Base-by-base conservation (phyloP, 2,113 vertebrate species). In the Pogona vitticeps region DNA sequence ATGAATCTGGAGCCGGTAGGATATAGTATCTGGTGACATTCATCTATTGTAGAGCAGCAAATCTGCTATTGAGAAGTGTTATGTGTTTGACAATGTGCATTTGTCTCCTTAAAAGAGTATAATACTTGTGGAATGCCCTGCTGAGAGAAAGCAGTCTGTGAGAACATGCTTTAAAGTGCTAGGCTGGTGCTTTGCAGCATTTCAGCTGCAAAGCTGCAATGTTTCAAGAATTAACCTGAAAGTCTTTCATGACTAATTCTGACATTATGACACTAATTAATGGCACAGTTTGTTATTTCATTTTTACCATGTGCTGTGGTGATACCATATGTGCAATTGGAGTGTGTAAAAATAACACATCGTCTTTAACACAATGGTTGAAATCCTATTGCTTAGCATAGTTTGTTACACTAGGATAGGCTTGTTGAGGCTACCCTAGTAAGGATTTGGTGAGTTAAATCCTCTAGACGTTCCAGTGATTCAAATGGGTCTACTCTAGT, bases 221-320 rank as follows among this genome's bases (percentile, higher is more conserved):
- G 2, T 80, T 86, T 79, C 40, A 63, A 84, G 67, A 90, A 87
- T 75, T 67, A 38, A 77, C 12, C 38, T 88, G 23, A 42, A 31
- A 40, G n/a, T 2, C 84, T 89, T 42, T 63, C 78, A 75, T 73
- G 87, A 87, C 76, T 77, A 92, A 91, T 58, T 15, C 33, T 58
- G 52, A 82, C 93, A 83, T 79, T 92, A 84, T 80, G 59, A 88
- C 84, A 90, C 84, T 88, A 85, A 91, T 88, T 79, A 89, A 87
- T 70, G 80, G 83, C 23, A 2, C 75, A 85, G 36, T 70, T 73
- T 71, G 12, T 88, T 82, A 12, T 59, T 82, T 52, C 1, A 20
- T 21, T 9, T 42, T 70, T 40, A 20, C 17, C 26, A 58, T 4
- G 20, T 63, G 61, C 61, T 23, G 6, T 63, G 20, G 61, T 23